These are phyloP conservation scores for Polyploca ridens DNA, from an alignment of 2,888 invertebrate genomes.

Conservation along the genomic window DNA sequence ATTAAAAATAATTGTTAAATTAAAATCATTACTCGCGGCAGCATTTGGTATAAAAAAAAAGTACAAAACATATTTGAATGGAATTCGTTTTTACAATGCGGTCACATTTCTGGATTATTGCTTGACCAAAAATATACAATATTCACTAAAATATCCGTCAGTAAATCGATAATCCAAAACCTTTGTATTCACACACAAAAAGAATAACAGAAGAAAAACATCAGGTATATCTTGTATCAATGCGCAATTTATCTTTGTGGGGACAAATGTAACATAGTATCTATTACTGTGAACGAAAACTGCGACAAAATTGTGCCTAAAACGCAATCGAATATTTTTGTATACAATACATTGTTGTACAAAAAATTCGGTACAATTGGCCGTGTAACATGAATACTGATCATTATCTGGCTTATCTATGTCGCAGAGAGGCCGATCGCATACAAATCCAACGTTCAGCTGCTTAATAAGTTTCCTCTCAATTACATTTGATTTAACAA, in stretches of 20 bases:
- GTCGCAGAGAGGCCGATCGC: slow-evolving; percentile 72
- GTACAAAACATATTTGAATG: no score
- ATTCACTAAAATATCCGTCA: slow-evolving; percentile 36
- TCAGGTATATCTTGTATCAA: slow-evolving; percentile 79
- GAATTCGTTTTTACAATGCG: no score
- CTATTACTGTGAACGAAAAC: slow-evolving; percentile 67
- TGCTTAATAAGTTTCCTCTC: slow-evolving; percentile 69
- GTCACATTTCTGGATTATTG: no score
- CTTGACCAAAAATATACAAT: slow-evolving; percentile 24
- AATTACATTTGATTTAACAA: slow-evolving; percentile 47
- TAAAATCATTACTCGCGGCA: no score
- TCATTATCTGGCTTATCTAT: slow-evolving; percentile 80
- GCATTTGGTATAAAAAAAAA: no score
- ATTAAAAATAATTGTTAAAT: no score
- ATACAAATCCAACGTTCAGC: slow-evolving; percentile 63
- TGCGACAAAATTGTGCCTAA: slow-evolving; percentile 70
- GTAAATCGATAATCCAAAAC: slow-evolving; percentile 62
- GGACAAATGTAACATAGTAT: slow-evolving; percentile 67
- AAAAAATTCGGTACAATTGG: slow-evolving; percentile 74
- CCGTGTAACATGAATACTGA: slow-evolving; percentile 77
- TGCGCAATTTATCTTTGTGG: slow-evolving; percentile 77
- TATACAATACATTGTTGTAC: slow-evolving; percentile 54
- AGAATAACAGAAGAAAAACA: slow-evolving; percentile 63
- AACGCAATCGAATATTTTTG: slow-evolving; percentile 77
- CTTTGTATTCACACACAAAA: slow-evolving; percentile 54